Conservation (phyloP, 2,888 invertebrate species). For the Morinoia aosen region DNA sequence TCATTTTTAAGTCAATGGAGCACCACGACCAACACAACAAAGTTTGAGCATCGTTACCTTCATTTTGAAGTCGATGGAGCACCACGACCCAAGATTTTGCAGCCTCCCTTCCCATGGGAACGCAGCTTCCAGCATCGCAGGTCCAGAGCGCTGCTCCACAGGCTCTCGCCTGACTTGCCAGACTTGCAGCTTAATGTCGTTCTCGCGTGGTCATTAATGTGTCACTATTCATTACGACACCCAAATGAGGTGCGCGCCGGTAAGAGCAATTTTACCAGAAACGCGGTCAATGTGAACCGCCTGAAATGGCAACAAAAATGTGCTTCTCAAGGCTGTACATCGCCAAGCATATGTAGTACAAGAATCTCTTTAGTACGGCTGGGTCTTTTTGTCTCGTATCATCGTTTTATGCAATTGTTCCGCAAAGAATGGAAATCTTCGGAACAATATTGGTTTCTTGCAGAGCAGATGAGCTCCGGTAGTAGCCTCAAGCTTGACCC, state of each 20-base stretch:
- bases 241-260: background rate
- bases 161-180: background rate
- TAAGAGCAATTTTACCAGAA: background rate
- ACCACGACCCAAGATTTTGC: background rate
- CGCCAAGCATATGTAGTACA: background rate
- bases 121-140: background rate
- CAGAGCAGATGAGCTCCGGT: background rate
- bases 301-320: background rate
- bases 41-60: too few species aligned
- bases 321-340: background rate
- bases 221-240: background rate
- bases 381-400: background rate
- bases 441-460: background rate
- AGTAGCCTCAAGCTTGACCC: background rate
- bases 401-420: background rate
- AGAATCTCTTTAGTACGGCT: background rate
- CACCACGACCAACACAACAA: too few species aligned
- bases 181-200: background rate
- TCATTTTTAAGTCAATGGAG: too few species aligned
- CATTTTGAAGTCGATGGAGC: too few species aligned
- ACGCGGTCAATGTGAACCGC: background rate
- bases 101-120: background rate
- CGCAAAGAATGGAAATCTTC: background rate
- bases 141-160: background rate
- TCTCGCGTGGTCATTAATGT: slow-evolving; percentile 2